Conservation (phyloP, 2,888 invertebrate genomes). For the Drosophila merina region DNA sequence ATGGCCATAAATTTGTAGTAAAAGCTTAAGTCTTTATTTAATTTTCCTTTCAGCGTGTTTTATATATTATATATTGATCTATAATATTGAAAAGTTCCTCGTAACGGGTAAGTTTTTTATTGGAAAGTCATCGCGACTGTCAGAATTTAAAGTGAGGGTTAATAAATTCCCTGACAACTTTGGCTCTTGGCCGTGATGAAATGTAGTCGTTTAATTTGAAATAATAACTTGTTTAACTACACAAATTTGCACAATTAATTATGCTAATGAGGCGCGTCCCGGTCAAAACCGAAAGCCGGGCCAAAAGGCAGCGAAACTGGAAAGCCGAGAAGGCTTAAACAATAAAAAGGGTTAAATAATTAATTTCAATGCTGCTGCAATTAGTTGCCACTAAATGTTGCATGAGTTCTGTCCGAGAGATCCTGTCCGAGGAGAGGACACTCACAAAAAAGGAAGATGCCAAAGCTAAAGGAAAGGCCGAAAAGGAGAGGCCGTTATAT, state of each 20-base stretch:
- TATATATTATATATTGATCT: no score
- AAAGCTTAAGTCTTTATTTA: not conserved
- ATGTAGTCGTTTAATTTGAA: slow-evolving; percentile 70
- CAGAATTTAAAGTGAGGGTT: not conserved
- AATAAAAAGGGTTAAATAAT: slow-evolving; percentile 81
- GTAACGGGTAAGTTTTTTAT: not conserved
- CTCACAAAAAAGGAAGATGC: slow-evolving; percentile 24
- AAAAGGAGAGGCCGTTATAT: slow-evolving; percentile 1
- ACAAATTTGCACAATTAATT: slow-evolving; percentile 80
- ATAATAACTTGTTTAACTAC: slow-evolving; percentile 80
- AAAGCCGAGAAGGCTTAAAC: slow-evolving; percentile 64
- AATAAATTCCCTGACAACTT: slow-evolving; percentile 10
- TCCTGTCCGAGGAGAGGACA: slow-evolving; percentile 13
- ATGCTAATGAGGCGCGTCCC: slow-evolving; percentile 76
- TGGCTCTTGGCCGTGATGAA: slow-evolving; percentile 36
- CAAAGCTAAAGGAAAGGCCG: slow-evolving; percentile 14
- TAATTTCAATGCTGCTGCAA: slow-evolving; percentile 80
- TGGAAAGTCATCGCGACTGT: not conserved
- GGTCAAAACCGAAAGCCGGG: slow-evolving; percentile 21
- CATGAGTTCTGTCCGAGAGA: slow-evolving; percentile 68
- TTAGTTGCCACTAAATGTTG: slow-evolving; percentile 80
- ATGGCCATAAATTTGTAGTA: not conserved
- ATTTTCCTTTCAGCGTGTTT: not conserved
- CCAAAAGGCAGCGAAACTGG: slow-evolving; percentile 59
- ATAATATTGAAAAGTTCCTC: not conserved